phyloP scores from a whole-genome alignment of 1,140 invertebrate species.

The Pseudomyrmex pallidus region DNA sequence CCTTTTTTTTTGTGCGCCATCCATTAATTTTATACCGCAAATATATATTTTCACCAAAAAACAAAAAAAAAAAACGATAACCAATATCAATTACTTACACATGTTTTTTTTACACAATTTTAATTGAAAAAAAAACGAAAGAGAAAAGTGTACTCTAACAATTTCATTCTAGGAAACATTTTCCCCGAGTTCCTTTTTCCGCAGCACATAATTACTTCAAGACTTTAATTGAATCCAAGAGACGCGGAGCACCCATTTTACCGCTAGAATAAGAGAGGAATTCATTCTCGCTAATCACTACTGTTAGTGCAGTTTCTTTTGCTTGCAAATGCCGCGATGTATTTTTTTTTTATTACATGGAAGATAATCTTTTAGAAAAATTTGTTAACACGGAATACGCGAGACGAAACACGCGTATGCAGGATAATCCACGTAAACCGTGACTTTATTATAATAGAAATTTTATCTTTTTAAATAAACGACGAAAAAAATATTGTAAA shows the following conservation, averaged over 20 bases:
- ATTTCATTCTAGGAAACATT: conserved; percentile 2
- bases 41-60: neutral
- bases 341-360: conserved; percentile 1
- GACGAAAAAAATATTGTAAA: neutral
- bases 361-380: conserved; percentile 19
- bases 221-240: conserved; percentile 40
- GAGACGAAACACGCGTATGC: neutral
- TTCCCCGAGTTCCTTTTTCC: conserved; percentile 22
- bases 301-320: conserved; percentile 1
- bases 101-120: neutral
- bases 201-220: conserved; percentile 34
- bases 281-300: conserved; percentile 31
- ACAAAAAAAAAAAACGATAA: neutral
- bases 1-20: neutral
- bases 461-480: neutral
- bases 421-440: neutral
- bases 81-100: neutral
- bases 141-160: conserved; percentile 14
- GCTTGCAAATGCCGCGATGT: neutral
- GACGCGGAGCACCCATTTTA: conserved; percentile 6
- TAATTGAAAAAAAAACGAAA: conserved; percentile 16
- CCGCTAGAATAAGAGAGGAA: conserved; percentile 21
- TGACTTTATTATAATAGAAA: neutral
- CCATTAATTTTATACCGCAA: conserved; percentile 1
- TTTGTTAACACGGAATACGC: neutral